Evolutionary conservation across 2,113 vertebrate genomes (phyloP), one percentile per base, ranked within the genome.

Genomic region (Brachypodius melanocephalos): DNA sequence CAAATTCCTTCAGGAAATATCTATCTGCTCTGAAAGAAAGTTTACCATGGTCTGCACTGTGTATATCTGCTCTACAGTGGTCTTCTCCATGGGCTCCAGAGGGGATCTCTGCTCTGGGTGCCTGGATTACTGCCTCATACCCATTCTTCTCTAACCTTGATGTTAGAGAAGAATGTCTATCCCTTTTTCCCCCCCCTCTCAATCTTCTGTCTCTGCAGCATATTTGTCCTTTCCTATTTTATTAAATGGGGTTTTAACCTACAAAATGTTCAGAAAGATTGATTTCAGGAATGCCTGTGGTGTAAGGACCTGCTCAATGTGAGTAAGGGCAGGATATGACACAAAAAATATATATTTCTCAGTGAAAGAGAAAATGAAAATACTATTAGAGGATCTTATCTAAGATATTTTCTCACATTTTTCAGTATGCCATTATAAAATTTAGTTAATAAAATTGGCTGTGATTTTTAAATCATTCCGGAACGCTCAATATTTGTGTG

Each of bases 1-100:
- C 29, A 49, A 46, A n/a, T 31, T 77, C 45, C 29, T 63, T 68
- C 32, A 68, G 45, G 24, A 90, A 58, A 65, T 55, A 49, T 14
- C 8, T 14, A 7, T 48, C 21, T 81, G 8, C 14, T 77, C 40
- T 43, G 42, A 2, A 3, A 8, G 15, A 24, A 6, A 8, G 25
- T 2, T 62, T 3, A 45, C 32, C 0, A 0, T n/a, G 24, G 38
- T 38, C 34, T 87, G 24, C 12, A 7, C 29, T 46, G 26, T 61
- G 4, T 6, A 1, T n/a, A n/a, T 65, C 45, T 65, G 7, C 34
- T 63, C 43, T 43, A 55, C 32, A 3, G 2, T 4, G 1, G 22
- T 65, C 6, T 4, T 54, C 52, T 46, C 14, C 19, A 21, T 40
- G 6, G 29, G 31, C 57, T 82, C 42, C 42, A 75, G 51, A 10